Evolutionary conservation across 2,888 invertebrate genomes (phyloP), one percentile per base, ranked within the genome.

Genomic region (Desoria tigrina): DNA sequence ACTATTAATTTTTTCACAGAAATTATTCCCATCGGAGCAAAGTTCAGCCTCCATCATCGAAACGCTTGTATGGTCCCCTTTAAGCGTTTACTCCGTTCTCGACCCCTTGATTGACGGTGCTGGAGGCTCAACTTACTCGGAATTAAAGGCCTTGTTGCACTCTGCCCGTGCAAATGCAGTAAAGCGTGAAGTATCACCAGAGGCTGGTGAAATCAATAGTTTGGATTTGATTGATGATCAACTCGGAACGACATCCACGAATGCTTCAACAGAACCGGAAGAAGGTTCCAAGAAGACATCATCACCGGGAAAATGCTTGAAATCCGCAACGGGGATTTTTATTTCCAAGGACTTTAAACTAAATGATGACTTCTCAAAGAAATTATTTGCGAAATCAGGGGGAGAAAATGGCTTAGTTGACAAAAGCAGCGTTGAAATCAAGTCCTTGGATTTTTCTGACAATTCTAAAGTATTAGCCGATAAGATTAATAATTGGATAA

Each of bases 21-120:
- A 32, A 4, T 11, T 32, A 7, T 32, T 32, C 32, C 32, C 32
- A 4, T 7, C 4, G 11, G 32, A 32, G 6, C 6, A 32, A 32
- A 11, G 32, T 4, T 32, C 32, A 32, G 32, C 45, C 45, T n/a
- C 4, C 6, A n/a, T n/a, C n/a, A n/a, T n/a, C n/a, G n/a, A 45
- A 21, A 51, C 51, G 51, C 26, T 51, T 24, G 26, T 58, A 2
- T 58, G 58, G 58, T 58, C 45, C 18, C 58, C 58, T 9, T 9
- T 58, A 11, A 58, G 58, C 18, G 58, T 58, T 3, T 58, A 58
- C 23, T 58, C 58, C 26, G 14, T 28, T 14, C 28, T 58, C 2
- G 27, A 24, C 16, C 45, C 49, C 6, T 24, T 58, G 4, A 11
- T 45, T 2, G 24, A 23, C 6, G 42, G 6, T 11, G 58, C 58